These are phyloP conservation scores for Manis crassicaudata DNA, from an alignment of 2,797 vertebrate species.

Conservation along the genomic window DNA sequence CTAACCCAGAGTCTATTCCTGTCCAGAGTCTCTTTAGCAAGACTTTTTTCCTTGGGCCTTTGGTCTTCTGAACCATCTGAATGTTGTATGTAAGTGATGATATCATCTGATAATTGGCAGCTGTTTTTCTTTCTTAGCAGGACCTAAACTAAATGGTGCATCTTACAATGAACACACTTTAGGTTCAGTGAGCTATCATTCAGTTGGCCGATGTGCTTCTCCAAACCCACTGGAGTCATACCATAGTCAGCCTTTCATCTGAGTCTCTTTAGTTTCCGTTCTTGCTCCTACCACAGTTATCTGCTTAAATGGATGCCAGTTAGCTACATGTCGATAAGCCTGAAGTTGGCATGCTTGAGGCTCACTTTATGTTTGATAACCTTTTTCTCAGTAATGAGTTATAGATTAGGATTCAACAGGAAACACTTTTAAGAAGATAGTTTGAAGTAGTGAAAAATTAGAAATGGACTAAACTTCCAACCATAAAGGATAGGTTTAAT, in stretches of 20 bases:
- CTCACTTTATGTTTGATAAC: not conserved
- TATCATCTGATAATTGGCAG: not conserved
- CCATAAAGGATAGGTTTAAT: not conserved
- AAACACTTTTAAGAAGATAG: not conserved
- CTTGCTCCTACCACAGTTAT: not conserved
- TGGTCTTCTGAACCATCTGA: not conserved
- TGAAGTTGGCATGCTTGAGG: not conserved
- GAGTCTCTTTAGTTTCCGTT: not conserved
- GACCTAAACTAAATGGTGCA: not conserved
- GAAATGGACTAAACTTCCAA: not conserved
- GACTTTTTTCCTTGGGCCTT: not conserved
- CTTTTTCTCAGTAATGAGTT: not conserved
- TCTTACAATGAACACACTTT: not conserved
- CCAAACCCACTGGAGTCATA: not conserved
- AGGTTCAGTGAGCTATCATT: not conserved
- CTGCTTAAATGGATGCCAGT: not conserved
- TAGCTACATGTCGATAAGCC: not conserved
- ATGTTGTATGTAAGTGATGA: not conserved
- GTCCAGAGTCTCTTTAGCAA: not conserved
- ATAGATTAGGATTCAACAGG: not conserved
- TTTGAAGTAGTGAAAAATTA: conserved; percentile 39
- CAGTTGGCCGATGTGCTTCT: not conserved
- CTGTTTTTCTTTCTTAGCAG: not conserved
- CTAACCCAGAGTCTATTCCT: not conserved
- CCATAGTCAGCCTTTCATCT: not conserved